These are phyloP conservation scores for Kryptolebias ocellatus DNA, from an alignment of 2,797 vertebrate genomes.

Conservation along the genomic window DNA sequence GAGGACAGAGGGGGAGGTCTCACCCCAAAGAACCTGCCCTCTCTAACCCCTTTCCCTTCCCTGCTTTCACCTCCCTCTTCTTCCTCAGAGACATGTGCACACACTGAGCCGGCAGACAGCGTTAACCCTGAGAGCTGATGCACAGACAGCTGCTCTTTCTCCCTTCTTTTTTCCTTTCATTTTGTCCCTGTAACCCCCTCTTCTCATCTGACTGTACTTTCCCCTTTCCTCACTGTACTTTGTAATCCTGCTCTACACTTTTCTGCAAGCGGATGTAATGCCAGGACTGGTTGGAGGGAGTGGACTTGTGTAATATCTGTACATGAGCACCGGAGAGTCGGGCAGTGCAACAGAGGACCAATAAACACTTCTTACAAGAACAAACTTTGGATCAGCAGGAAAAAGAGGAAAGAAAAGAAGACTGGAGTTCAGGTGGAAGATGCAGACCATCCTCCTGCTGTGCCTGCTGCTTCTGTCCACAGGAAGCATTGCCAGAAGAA, in stretches of 20 bases:
- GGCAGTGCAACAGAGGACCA: slow-evolving; percentile 25
- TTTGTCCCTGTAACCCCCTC: slow-evolving; percentile 42
- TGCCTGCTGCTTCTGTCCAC: slow-evolving; percentile 73
- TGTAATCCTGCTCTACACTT: slow-evolving; percentile 56
- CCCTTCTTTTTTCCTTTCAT: slow-evolving; percentile 27
- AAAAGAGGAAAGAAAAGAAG: slow-evolving; percentile 29
- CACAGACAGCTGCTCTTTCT: slow-evolving; percentile 56
- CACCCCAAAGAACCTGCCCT: slow-evolving; percentile 44
- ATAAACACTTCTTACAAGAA: neutral
- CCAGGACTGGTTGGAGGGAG: slow-evolving; percentile 59
- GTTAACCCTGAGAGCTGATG: slow-evolving; percentile 59
- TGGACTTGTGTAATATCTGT: slow-evolving; percentile 68
- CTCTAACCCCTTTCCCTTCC: slow-evolving; percentile 42
- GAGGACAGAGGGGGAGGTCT: slow-evolving; percentile 62
- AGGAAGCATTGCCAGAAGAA: slow-evolving; percentile 70
- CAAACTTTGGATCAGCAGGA: slow-evolving; percentile 19
- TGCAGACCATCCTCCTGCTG: slow-evolving; percentile 74
- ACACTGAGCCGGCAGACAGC: slow-evolving; percentile 58
- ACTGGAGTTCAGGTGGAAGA: slow-evolving; percentile 36
- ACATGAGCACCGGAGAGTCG: slow-evolving; percentile 54
- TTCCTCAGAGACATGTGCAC: slow-evolving; percentile 65
- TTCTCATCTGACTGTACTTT: slow-evolving; percentile 49
- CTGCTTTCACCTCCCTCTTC: slow-evolving; percentile 38
- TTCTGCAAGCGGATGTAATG: slow-evolving; percentile 57
- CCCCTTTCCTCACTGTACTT: slow-evolving; percentile 39